A percentile compares a stretch with the other conserved stretches of the same genome.
Evolutionary conservation across 2,113 vertebrate genomes (phyloP).

Genomic region (Neogobius melanostomus): DNA sequence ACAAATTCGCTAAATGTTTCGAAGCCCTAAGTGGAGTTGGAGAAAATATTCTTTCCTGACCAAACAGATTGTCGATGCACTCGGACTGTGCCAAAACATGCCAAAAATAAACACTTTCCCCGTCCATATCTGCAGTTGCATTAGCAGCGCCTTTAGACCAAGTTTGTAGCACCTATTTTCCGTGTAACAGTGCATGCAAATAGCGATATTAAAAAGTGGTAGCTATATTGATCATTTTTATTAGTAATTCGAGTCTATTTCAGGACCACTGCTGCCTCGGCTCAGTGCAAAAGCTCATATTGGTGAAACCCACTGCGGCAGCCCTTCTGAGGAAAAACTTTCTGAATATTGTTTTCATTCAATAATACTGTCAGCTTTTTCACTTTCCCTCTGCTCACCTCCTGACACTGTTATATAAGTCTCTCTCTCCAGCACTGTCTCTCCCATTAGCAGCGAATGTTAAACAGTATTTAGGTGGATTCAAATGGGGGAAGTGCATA

Average conservation of each 20-base stretch:
- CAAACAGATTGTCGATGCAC: background rate
- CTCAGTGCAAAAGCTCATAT: background rate
- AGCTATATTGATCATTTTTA: too few relatives aligned
- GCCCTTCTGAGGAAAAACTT: slow-evolving; percentile 1
- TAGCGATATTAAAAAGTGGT: too few relatives aligned
- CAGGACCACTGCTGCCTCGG: slow-evolving; percentile 1
- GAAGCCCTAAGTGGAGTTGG: too few relatives aligned
- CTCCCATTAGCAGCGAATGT: slow-evolving; percentile 15
- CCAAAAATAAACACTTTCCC: background rate
- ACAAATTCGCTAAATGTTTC: too few relatives aligned
- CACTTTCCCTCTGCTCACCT: slow-evolving; percentile 22
- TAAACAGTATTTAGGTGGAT: slow-evolving; percentile 21
- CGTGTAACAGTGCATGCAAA: too few relatives aligned
- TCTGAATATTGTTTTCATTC: slow-evolving; percentile 31
- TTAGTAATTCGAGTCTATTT: slow-evolving; percentile 2
- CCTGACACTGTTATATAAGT: slow-evolving; percentile 40
- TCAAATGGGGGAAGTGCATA: background rate
- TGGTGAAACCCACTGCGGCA: background rate
- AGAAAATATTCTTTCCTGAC: too few relatives aligned
- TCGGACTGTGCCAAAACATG: background rate
- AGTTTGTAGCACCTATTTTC: background rate
- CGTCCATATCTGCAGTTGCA: background rate
- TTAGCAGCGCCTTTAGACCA: background rate
- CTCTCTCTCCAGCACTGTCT: slow-evolving; percentile 1
- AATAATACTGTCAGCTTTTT: slow-evolving; percentile 38